Percentiles rank a stretch among this genome's conserved stretches.
Evolutionary conservation across 2,888 invertebrate species (phyloP).

Genomic region (Netelia melanura): DNA sequence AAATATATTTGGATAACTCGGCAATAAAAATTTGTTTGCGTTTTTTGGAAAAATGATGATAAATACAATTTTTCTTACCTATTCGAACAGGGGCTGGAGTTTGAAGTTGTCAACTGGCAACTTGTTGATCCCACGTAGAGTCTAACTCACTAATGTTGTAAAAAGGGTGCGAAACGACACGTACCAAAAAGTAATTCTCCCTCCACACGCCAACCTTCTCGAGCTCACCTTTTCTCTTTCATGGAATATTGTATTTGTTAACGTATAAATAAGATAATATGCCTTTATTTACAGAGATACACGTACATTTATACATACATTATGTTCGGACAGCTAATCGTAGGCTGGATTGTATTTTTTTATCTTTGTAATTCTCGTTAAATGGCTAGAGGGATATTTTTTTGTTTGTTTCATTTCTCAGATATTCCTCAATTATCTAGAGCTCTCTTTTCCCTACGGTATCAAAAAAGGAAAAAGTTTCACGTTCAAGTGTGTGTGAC

Average conservation of each 20-base stretch:
- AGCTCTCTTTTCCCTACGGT: slow-evolving; percentile 67
- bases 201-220: slow-evolving; percentile 8
- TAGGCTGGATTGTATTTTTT: slow-evolving; percentile 66
- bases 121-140: slow-evolving; percentile 56
- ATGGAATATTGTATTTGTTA: slow-evolving; percentile 57
- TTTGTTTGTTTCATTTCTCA: slow-evolving; percentile 52
- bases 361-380: slow-evolving; percentile 32
- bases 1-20: no score
- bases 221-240: slow-evolving; percentile 34
- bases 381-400: slow-evolving; percentile 47
- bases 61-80: slow-evolving; percentile 47
- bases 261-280: slow-evolving; percentile 75
- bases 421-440: slow-evolving; percentile 61
- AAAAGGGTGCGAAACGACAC: background rate
- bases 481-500: slow-evolving; percentile 37
- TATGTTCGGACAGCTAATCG: slow-evolving; percentile 73
- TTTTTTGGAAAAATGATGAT: slow-evolving; percentile 5
- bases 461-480: slow-evolving; percentile 69
- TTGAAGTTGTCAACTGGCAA: slow-evolving; percentile 41
- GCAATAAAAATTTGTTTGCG: background rate
- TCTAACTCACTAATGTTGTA: slow-evolving; percentile 22
- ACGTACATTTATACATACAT: slow-evolving; percentile 77
- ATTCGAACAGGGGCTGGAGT: slow-evolving; percentile 2
- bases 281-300: slow-evolving; percentile 79
- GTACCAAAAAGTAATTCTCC: background rate